These are phyloP conservation scores for Endotricha flammealis DNA, from an alignment of 2,888 invertebrate species.

Conservation along the genomic window DNA sequence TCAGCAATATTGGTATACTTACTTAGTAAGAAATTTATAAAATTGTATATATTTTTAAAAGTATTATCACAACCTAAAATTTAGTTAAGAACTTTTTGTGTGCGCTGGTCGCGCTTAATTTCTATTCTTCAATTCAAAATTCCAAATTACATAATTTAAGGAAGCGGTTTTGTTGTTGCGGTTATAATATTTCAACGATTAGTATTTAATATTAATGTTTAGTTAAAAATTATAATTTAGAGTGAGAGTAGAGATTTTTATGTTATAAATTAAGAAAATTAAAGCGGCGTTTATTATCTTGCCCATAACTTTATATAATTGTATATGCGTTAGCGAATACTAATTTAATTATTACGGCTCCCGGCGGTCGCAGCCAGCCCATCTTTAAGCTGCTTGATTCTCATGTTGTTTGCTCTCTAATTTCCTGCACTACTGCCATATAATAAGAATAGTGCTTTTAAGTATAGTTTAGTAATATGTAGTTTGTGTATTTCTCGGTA, in stretches of 20 bases:
- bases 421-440: constrained; percentile 68
- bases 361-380: constrained; percentile 38
- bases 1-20: constrained; percentile 33
- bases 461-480: constrained; percentile 51
- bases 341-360: constrained; percentile 19
- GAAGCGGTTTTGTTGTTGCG: constrained; percentile 10
- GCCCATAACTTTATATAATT: constrained; percentile 2
- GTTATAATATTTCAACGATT: background rate
- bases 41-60: too few relatives aligned
- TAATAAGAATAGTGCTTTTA: constrained; percentile 42
- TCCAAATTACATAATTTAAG: background rate
- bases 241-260: constrained; percentile 11
- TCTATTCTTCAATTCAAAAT: background rate
- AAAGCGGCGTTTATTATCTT: constrained; percentile 10
- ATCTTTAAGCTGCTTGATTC: constrained; percentile 60
- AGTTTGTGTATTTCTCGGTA: constrained; percentile 32
- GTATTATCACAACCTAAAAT: constrained; percentile 19
- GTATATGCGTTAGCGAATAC: constrained; percentile 8
- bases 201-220: background rate
- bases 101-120: background rate
- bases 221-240: background rate
- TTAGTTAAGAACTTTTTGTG: too few relatives aligned
- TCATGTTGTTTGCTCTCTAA: constrained; percentile 60
- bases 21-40: too few relatives aligned
- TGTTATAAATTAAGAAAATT: constrained; percentile 4